Base-by-base conservation (phyloP, 2,888 invertebrate species). In the Acholoe squamosa region DNA sequence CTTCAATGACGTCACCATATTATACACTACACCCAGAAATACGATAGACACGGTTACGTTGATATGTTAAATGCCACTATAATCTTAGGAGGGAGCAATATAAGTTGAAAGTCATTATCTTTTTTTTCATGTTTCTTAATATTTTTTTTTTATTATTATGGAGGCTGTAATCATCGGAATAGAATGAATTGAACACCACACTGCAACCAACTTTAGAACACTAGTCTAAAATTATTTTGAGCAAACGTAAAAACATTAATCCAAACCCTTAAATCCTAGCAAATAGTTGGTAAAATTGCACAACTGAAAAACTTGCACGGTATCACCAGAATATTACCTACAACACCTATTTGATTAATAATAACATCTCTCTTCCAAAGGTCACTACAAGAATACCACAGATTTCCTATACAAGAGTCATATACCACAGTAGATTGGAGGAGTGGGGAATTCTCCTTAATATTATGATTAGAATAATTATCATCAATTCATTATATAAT, bases 41-140 rank as follows among this genome's bases (percentile, higher is more conserved):
- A 89, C 89, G 56, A 89, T 67, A 89, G 52, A 71, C 89, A 89
- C 25, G 89, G 89, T 88, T 67, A 67, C 61, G 89, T 61, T 89
- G 89, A 89, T 89, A 89, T 89, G 89, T 89, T 89, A 89, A 89
- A 61, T 89, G 71, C 89, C 89, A 89, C 89, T 89, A 89, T 89
- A 61, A 89, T 67, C n/a, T 22, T 52, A 86, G 86, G 86, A 86
- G 52, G 43, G 84, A 86, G 54, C 86, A 52, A 86, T 86, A 54
- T 54, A 54, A 86, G 52, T n/a, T 52, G 22, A 86, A 25, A 86
- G 31, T 56, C 33, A 54, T 86, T 86, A 25, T 86, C 56, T 52
- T 52, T 31, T 54, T 86, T 86, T 86, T 56, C 56, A 28, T 25
- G 56, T 86, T 86, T 86, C 54, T 52, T 86, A 86, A 86, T 33